Base-by-base conservation (phyloP, 1,140 invertebrate genomes). In the Phortica variegata region DNA sequence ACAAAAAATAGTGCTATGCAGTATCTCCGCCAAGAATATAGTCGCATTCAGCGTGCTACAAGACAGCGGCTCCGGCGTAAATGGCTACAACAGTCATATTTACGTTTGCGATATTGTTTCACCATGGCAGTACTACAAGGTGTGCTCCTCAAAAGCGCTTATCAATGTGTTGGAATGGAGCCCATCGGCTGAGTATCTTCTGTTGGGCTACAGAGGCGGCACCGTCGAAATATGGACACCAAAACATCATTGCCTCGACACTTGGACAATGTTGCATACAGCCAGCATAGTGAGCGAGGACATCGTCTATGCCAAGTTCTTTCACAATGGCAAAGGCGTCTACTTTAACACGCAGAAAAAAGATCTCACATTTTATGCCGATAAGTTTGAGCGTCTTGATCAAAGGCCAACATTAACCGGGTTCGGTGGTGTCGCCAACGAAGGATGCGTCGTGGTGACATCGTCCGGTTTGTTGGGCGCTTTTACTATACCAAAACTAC, bases 81-180 rank as follows among this genome's bases (percentile, higher is more conserved):
- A 42, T 85, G 85, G 21, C 87, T 84, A 17, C 84, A 58, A 91
- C 76, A 88, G 63, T 16, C 63, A 66, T 26, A 60, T 93, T 36
- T 94, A 92, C 75, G 87, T 93, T 4, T 87, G 87, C 56, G 91
- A 95, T 75, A 77, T 93, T 21, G 91, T 93, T 73, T 87, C 87
- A 52, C 90, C 90, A 2, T 93, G 90, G 89, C 82, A 88, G 60
- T 80, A 83, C 47, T 84, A 89, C 39, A 72, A 66, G 36, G 57
- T 85, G 60, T 68, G 83, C 65, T 79, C 79, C 58, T 75, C 79
- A 54, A 68, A 71, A 23, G 75, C 79, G 16, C 80, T 83, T 43
- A 83, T 93, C 6, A 90, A 88, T 13, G 84, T 86, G 12, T 62
- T 94, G 13, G 87, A 93, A 77, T 94, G 92, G 92, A 90, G 92